Evolutionary conservation across 2,797 vertebrate genomes (phyloP), one percentile per base, ranked within the genome.

Genomic region (Sebastolobus alascanus): DNA sequence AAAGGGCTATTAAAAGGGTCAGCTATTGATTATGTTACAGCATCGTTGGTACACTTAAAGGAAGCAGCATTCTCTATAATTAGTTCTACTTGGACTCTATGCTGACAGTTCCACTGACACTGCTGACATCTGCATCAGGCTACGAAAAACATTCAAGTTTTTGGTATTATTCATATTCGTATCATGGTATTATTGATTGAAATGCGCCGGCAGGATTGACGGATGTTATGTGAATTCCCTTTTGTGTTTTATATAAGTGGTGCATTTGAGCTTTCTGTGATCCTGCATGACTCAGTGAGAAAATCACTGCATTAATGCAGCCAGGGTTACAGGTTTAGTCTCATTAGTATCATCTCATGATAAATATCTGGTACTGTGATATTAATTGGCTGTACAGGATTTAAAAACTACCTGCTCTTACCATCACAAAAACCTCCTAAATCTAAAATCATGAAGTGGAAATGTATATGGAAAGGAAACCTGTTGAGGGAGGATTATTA

Each of bases 21-120:
- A 4, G 18, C 0, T 81, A 91, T 92, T 77, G 83, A 92, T 90
- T 80, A 54, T 68, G 68, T 86, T 89, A 65, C 52, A 67, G 84
- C 73, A 18, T 71, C 75, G 68, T 63, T 65, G 66, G 25, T 75
- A n/a, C 58, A 52, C 58, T 60, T 77, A 71, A 78, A 68, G 61
- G 66, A 79, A 86, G 79, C 65, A 25, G 69, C 65, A 25, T 77
- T 75, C 66, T 75, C 61, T 87, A 13, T 77, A 84, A 85, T 87
- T 63, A 73, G 68, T 61, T 66, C 29, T 46, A 13, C 54, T 33
- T 33, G 69, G 56, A 61, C 46, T 72, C 46, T 33, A 18, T 74
- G 67, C 76, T 77, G 73, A 79, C 73, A n/a, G 40, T 55, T 77
- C 68, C 69, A 52, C 66, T 82, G 68, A 82, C 80, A 58, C 43